Evolutionary conservation across 2,797 vertebrate genomes (phyloP), one percentile per base, ranked within the genome.

Genomic region (Lutra lutra): DNA sequence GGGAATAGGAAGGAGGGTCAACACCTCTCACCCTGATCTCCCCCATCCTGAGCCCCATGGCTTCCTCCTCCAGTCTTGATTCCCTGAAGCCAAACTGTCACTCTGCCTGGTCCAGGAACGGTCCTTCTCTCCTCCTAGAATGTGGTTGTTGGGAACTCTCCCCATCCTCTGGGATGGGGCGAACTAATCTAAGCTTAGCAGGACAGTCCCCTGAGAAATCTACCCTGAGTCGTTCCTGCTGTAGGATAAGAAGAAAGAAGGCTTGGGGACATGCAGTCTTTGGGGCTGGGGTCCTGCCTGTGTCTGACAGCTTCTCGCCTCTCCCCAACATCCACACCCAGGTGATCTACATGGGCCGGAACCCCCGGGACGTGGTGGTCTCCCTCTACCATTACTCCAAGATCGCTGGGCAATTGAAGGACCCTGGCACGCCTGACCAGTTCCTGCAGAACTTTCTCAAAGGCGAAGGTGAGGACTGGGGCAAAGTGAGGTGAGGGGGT

Each of bases 331-430:
- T 18, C 56, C 40, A 0, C 9, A 3, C 2, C 0, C 54, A 99
- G 99, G 98, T 98, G 8, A 99, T 99, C 98, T 99, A 99, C 86
- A 95, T 99, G 43, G 98, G 99, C 94, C 99, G 99, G 86, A 99
- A 99, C 95, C 99, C 99, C 11, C 99, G 99, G 96, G 99, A 99
- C 5, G 91, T 99, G 1, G 0, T 99, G 20, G 99, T 99, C 66
- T 99, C 99, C 2, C 99, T 99, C 15, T 99, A 99, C 92, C 98
- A 99, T 97, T 99, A 99, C 97, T 99, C 99, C 85, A 98, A 99
- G 97, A 99, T 99, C 94, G 99, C 99, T 0, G 38, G 25, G 73
- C 99, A 99, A 77, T 98, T 99, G 23, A 99, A 99, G 68, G 99
- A 99, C 93, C 99, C 99, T 0, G 99, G 99, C 64, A 99, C 98